A percentile compares a stretch with the other conserved stretches of the same genome.
Conservation (phyloP, 1,140 invertebrate species). For the Leptinotarsa defecta region DNA sequence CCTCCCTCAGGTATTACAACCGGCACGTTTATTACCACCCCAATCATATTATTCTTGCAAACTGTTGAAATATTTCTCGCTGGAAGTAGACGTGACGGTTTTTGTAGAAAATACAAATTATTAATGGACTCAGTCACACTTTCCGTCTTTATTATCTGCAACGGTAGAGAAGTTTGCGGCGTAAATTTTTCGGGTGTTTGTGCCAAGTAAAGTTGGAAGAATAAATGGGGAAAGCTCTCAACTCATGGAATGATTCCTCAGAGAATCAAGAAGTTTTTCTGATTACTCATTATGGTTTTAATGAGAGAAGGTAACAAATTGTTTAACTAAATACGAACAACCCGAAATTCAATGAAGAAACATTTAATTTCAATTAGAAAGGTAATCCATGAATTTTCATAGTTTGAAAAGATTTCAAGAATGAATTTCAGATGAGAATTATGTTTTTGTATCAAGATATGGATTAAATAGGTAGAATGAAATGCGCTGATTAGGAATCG, state of each 20-base stretch:
- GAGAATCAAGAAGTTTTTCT: background rate
- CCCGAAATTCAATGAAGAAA: background rate
- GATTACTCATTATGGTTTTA: background rate
- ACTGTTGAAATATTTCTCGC: conserved; percentile 1
- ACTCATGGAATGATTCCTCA: background rate
- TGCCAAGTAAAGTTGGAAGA: background rate
- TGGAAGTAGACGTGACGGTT: conserved; percentile 1
- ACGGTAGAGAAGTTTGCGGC: background rate
- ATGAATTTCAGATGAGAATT: too few relatives aligned
- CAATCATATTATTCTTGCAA: conserved; percentile 1
- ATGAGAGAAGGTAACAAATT: background rate
- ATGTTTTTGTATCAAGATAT: too few relatives aligned
- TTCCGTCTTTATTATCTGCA: conserved; percentile 1
- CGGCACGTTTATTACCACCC: background rate
- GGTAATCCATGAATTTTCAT: background rate
- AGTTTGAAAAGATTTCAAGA: too few relatives aligned
- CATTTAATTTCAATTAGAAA: background rate
- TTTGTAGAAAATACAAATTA: conserved; percentile 4
- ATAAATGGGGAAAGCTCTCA: background rate
- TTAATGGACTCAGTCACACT: conserved; percentile 5
- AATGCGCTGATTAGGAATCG: too few relatives aligned
- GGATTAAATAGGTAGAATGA: too few relatives aligned
- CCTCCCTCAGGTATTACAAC: background rate
- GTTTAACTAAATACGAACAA: background rate
- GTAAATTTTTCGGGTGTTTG: background rate